Percentiles rank a stretch among this genome's conserved stretches.
These are phyloP conservation scores for Sylvilagus bachmani DNA, from an alignment of 2,113 vertebrate species.

Conservation along the genomic window DNA sequence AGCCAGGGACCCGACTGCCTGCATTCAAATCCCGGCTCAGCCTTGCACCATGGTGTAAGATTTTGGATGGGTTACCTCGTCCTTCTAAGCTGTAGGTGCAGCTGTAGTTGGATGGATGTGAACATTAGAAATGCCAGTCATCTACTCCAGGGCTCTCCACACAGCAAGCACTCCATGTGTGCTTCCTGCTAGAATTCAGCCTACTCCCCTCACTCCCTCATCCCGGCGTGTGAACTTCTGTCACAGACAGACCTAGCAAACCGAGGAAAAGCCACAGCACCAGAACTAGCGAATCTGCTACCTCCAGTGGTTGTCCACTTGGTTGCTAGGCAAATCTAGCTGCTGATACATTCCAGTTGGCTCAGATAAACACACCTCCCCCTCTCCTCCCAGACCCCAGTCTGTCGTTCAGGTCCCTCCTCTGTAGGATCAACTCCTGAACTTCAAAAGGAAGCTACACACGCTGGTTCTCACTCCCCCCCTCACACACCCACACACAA, in stretches of 20 bases:
- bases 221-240: background rate
- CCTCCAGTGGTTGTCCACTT: background rate
- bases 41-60: background rate
- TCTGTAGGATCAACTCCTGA: background rate
- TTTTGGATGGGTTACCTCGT: background rate
- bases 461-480: background rate
- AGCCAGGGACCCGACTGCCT: background rate
- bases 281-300: background rate
- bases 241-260: background rate
- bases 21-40: conserved; percentile 40
- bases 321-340: background rate
- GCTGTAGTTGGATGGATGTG: background rate
- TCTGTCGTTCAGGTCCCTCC: background rate
- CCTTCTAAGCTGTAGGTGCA: background rate
- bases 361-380: background rate
- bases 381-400: background rate
- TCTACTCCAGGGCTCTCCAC: background rate
- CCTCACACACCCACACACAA: background rate
- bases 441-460: background rate
- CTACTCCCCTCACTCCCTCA: background rate
- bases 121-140: background rate
- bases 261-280: too few species aligned
- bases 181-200: background rate
- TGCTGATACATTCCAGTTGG: background rate
- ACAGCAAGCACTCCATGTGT: background rate